A percentile compares a stretch with the other conserved stretches of the same genome.
These are phyloP conservation scores for Pyrrhia umbra DNA, from an alignment of 2,888 invertebrate species.

Conservation along the genomic window DNA sequence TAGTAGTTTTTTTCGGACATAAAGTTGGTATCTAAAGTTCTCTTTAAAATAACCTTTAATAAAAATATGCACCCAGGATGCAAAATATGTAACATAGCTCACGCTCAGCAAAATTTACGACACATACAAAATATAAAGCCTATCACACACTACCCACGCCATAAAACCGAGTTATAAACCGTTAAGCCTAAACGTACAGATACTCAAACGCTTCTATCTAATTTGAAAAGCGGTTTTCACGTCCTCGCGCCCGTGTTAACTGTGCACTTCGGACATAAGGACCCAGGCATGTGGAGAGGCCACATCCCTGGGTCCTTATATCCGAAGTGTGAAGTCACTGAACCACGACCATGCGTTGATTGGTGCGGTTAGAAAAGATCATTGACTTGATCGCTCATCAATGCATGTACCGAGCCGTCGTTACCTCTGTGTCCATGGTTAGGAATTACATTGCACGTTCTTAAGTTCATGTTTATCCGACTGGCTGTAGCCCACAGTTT, in stretches of 20 bases:
- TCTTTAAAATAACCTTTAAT: not conserved
- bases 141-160: not conserved
- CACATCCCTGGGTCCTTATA: no score
- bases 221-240: constrained; percentile 13
- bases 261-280: constrained; percentile 2
- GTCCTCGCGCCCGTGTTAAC: not conserved
- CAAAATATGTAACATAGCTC: not conserved
- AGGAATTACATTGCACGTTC: not conserved
- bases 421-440: not conserved
- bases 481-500: no score
- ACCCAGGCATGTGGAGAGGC: not conserved
- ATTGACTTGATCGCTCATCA: not conserved
- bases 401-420: not conserved
- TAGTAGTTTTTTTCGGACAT: no score
- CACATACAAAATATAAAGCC: not conserved
- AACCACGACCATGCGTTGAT: not conserved
- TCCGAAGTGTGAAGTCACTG: no score
- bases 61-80: not conserved
- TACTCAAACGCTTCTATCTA: not conserved
- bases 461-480: no score
- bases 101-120: not conserved
- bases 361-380: constrained; percentile 6
- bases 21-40: not conserved
- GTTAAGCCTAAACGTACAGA: not conserved
- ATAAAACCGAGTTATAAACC: not conserved